Evolutionary conservation across 2,113 vertebrate species (phyloP), one percentile per base, ranked within the genome.

Genomic region (Capricornis sumatraensis): DNA sequence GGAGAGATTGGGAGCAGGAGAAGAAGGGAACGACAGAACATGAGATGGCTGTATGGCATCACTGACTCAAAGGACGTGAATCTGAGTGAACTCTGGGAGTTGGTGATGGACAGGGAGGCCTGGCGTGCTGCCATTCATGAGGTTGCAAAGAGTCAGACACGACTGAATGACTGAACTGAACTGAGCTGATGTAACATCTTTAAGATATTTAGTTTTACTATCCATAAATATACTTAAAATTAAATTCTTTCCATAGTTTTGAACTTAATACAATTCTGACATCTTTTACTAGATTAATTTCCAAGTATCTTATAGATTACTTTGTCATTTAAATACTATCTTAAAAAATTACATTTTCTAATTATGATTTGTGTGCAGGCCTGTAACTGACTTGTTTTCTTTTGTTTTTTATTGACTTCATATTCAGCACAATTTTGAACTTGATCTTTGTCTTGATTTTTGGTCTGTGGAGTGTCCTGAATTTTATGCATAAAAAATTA

Each of bases 231-330:
- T 93, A 92, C 28, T 84, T 71, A 93, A 28, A 47, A 81, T 97
- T 83, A 95, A 96, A 93, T 45, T 93, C 53, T 67, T 95, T 94
- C 62, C 33, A 2, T 47, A 82, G 64, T 78, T 91, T 95, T 94
- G n/a, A 40, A 76, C 67, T 92, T 91, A 23, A 85, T 91, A 87
- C 94, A 92, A 94, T 86, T 82, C 74, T 92, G 47, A 14, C 40
- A 55, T 57, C 11, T 40, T 94, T 95, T 93, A 82, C 40, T 92
- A 89, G 79, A 95, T 89, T 97, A 97, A 89, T 96, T 93, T 95
- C 27, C 40, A 88, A 71, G 7, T 50, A 91, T 74, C 43, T 91
- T 86, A 78, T 50, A 64, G 50, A 33, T 96, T 64, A 87, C 52
- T 78, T 87, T 23, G 19, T 71, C 86, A 87, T 67, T 87, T 90